Evolutionary conservation across 2,888 invertebrate species (phyloP).

Genomic region (Monochamus alternatus): DNA sequence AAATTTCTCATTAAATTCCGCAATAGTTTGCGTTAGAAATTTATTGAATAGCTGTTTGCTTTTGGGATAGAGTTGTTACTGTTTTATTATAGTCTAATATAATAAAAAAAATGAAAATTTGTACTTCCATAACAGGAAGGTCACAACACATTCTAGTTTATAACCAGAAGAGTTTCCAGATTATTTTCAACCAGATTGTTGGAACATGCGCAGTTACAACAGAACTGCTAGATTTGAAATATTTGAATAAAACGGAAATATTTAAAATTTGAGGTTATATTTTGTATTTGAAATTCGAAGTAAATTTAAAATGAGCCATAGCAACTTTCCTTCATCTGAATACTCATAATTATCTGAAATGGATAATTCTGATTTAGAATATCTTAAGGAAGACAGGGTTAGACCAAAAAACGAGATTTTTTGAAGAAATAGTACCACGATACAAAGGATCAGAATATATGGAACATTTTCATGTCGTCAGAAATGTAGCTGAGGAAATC

Average conservation of each 20-base stretch:
- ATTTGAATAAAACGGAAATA: not conserved
- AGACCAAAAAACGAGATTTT: conserved; percentile 5
- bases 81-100: too few relatives aligned
- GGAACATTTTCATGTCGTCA: not conserved
- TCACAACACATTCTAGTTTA: too few relatives aligned
- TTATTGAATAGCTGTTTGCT: too few relatives aligned
- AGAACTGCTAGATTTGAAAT: not conserved
- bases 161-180: not conserved
- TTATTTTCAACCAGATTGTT: not conserved
- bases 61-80: too few relatives aligned
- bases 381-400: not conserved
- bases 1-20: too few relatives aligned
- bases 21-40: too few relatives aligned
- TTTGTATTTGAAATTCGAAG: not conserved
- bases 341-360: conserved; percentile 1
- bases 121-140: too few relatives aligned
- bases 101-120: too few relatives aligned
- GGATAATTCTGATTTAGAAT: conserved; percentile 3
- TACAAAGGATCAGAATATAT: not conserved
- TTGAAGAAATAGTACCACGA: conserved; percentile 1
- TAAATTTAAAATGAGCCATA: not conserved
- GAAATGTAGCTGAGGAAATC: not conserved
- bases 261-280: not conserved
- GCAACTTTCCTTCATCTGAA: not conserved
- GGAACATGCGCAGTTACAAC: conserved; percentile 2